These are phyloP conservation scores for Rhynchomys soricoides DNA, from an alignment of 2,113 vertebrate genomes.

Conservation along the genomic window DNA sequence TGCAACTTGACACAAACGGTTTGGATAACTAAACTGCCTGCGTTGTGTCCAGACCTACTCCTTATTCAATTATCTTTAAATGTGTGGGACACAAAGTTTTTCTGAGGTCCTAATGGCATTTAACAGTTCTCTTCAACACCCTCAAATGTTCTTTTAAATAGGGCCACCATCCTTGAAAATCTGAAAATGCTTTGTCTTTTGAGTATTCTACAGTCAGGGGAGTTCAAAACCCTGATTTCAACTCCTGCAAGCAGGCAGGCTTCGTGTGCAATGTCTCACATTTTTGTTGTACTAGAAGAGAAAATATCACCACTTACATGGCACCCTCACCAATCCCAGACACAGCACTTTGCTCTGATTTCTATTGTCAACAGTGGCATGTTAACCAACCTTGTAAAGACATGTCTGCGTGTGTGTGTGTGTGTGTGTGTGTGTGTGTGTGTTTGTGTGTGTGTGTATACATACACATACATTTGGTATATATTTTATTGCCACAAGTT, in stretches of 20 bases:
- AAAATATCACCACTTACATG: not conserved
- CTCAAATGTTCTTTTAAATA: constrained; percentile 37
- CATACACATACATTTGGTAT: not conserved
- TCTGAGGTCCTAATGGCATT: constrained; percentile 22
- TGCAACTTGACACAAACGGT: constrained; percentile 49
- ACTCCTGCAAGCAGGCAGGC: not conserved
- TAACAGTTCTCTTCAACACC: constrained; percentile 34
- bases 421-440: not conserved
- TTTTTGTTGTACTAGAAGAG: not conserved
- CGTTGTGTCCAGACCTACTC: constrained; percentile 23
- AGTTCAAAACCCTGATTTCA: constrained; percentile 7
- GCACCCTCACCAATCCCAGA: not conserved
- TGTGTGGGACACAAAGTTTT: constrained; percentile 6
- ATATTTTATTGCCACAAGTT: not conserved
- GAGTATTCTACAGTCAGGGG: not conserved
- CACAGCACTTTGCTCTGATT: not conserved
- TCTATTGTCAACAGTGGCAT: not conserved
- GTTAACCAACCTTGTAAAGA: not conserved
- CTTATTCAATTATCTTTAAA: constrained; percentile 44
- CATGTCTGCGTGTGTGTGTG: not conserved
- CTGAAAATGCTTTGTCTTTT: constrained; percentile 35
- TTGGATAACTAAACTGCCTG: constrained; percentile 35
- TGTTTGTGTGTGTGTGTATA: not conserved
- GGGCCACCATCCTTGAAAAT: not conserved
- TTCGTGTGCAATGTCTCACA: not conserved